phyloP scores from a whole-genome alignment of 2,888 invertebrate species.

The Papilio elwesi region DNA sequence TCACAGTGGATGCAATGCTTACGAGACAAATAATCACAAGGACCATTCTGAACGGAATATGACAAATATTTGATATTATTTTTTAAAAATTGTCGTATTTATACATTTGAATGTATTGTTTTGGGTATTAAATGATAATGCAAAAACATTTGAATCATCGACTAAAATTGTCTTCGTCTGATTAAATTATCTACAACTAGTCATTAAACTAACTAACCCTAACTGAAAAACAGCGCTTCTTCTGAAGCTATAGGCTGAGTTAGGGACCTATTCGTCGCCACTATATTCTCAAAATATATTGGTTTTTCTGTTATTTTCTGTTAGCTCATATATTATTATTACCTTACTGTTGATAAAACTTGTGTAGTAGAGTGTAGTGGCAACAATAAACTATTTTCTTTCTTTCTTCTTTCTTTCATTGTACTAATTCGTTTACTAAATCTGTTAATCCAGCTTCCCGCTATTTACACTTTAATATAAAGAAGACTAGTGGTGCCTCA shows the following conservation, averaged over 20 bases:
- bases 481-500: no score
- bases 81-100: not conserved
- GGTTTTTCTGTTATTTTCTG: no score
- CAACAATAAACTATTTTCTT: no score
- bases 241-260: no score
- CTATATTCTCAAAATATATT: no score
- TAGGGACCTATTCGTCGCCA: no score
- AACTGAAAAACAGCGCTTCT: no score
- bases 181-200: not conserved
- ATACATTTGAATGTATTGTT: not conserved
- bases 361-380: no score
- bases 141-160: not conserved
- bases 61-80: not conserved
- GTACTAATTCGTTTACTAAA: not conserved
- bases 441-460: not conserved
- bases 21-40: not conserved
- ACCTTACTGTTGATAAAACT: no score
- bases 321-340: no score
- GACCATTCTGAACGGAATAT: not conserved
- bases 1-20: not conserved
- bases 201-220: no score
- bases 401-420: no score
- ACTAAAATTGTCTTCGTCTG: conserved; percentile 9
- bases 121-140: conserved; percentile 15
- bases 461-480: not conserved